Base-by-base conservation (phyloP, 2,797 vertebrate genomes). In the Austrolebias charrua region DNA sequence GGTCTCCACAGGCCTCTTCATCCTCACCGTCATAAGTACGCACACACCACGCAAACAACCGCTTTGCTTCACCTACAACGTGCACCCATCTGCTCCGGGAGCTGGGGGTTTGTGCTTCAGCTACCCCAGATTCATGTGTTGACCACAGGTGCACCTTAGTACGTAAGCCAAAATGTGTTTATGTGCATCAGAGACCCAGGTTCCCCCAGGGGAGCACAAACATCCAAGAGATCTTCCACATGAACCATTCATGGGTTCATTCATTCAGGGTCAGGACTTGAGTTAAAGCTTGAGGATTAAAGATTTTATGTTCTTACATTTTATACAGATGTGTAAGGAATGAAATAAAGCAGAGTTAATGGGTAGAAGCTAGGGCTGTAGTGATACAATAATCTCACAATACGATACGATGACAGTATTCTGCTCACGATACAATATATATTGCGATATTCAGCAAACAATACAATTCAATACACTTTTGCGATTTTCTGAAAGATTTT, bases 11-110 rank as follows among this genome's bases (percentile, higher is more conserved):
- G 61, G 81, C 43, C 79, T 99, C 31, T 96, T 98, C 85, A 5
- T 98, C 74, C 83, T 98, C 80, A 86, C 95, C 1, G 63, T 89
- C 3, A 75, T 94, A 67, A 94, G 96, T 98, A 90, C 89, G 42
- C 44, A 16, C 31, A 29, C 11, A 4, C 11, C 40, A 42, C 55
- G 53, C 48, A 45, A 13, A 52, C 55, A n/a, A 33, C 50, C 2
- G 31, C 54, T 15, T n/a, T 14, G 2, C 6, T 1, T 5, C 16
- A 4, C 0, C 12, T 29, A 42, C 20, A 49, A 0, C 15, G 33
- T 20, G 28, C 8, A 0, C 16, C 52, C 71, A 55, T 72, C 69
- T 71, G 71, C 46, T 43, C 4, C 5, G 4, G 19, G 28, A n/a
- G 3, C 24, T 3, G 8, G 18, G 29, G 13, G 11, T 51, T 31